These are phyloP conservation scores for Chrysopilus asiliformis DNA, from an alignment of 2,888 invertebrate species.

Conservation along the genomic window DNA sequence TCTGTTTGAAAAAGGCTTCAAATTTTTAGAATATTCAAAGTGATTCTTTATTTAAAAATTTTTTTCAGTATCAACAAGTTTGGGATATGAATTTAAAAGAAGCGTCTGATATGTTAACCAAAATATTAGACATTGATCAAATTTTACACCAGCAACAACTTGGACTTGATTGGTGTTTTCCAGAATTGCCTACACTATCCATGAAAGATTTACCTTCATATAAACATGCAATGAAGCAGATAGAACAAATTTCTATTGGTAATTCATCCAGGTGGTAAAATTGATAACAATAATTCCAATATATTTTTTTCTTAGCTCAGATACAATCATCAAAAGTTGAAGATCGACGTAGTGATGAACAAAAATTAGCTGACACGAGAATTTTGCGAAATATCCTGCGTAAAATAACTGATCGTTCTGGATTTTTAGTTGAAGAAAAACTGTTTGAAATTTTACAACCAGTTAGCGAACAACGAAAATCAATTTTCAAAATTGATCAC, in stretches of 20 bases:
- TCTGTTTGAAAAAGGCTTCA: too few relatives aligned
- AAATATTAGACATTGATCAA: slow-evolving; percentile 45
- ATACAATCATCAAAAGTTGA: background rate
- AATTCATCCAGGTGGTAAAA: too few relatives aligned
- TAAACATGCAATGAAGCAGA: slow-evolving; percentile 15
- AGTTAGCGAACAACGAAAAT: slow-evolving; percentile 46
- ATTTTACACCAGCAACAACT: slow-evolving; percentile 50
- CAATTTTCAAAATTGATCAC: slow-evolving; percentile 59
- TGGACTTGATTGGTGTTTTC: slow-evolving; percentile 42
- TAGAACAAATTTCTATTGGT: too few relatives aligned
- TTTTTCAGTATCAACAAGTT: slow-evolving; percentile 31
- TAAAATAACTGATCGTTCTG: slow-evolving; percentile 55
- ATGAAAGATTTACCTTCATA: slow-evolving; percentile 39
- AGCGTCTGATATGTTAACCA: slow-evolving; percentile 38
- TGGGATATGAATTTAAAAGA: slow-evolving; percentile 48
- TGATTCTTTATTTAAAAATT: too few relatives aligned
- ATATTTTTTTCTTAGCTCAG: too few relatives aligned
- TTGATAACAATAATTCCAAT: too few relatives aligned
- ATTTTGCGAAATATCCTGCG: slow-evolving; percentile 49
- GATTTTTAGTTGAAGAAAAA: slow-evolving; percentile 60
- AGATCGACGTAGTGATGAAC: slow-evolving; percentile 10
- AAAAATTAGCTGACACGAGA: slow-evolving; percentile 17
- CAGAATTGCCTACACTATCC: slow-evolving; percentile 30
- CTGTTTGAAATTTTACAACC: slow-evolving; percentile 49
- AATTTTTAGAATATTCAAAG: too few relatives aligned